phyloP scores from a whole-genome alignment of 2,113 vertebrate genomes.

The Xenopus tropicalis region UCB_Xtro_10.0 CM004450.2:96955001-96955500 shows the following conservation, averaged over 20 bases:
- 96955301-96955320: background rate
- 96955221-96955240: background rate
- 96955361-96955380: constrained; percentile 1
- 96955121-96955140: too few relatives aligned
- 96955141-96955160: too few relatives aligned
- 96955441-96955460: constrained; percentile 20
- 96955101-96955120: too few relatives aligned
- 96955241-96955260: background rate
- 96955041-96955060: too few relatives aligned
- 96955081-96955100: too few relatives aligned
- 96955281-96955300: background rate
- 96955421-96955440: background rate
- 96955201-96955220: too few relatives aligned
- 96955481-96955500: constrained; percentile 4
- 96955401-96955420: background rate
- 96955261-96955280: background rate
- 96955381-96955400: background rate
- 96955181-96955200: too few relatives aligned
- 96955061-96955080: too few relatives aligned
- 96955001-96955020: too few relatives aligned
- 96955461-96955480: constrained; percentile 7
- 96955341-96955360: background rate
- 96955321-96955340: background rate
- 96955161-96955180: too few relatives aligned
- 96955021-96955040: too few relatives aligned